Percentiles rank a stretch among this genome's conserved stretches.
Conservation (phyloP, 2,113 vertebrate genomes). For the Coptodon rendalli region DNA sequence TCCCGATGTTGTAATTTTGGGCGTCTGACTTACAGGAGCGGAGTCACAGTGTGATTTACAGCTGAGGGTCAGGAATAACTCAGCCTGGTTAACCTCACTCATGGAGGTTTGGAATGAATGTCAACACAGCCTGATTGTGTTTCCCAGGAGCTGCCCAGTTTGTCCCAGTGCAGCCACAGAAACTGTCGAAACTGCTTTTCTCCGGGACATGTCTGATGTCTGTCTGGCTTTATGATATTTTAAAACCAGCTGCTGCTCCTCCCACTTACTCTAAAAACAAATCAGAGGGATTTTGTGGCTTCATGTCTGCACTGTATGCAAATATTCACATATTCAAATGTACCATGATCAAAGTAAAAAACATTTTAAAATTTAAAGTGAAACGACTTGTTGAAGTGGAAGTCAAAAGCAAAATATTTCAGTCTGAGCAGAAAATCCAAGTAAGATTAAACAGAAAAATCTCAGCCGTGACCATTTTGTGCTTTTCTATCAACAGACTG, state of each 20-base stretch:
- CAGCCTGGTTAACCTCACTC: constrained; percentile 9
- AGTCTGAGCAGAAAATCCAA: not conserved
- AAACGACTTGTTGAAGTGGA: not conserved
- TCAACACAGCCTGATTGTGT: not conserved
- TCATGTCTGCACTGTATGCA: not conserved
- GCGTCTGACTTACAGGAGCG: not conserved
- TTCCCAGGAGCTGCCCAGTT: not conserved
- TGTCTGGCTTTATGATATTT: not conserved
- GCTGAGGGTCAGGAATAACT: constrained; percentile 20
- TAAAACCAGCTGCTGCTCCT: not conserved
- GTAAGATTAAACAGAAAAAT: not conserved
- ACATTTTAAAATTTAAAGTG: not conserved
- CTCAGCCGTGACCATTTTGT: fast-evolving
- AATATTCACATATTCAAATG: not conserved
- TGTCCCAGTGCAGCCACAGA: not conserved
- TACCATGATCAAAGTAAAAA: not conserved
- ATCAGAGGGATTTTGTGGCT: not conserved
- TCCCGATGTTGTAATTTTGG: not conserved
- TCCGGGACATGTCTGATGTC: not conserved
- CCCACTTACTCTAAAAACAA: not conserved
- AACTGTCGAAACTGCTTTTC: not conserved
- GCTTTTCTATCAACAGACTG: not conserved
- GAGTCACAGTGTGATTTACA: not conserved
- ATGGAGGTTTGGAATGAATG: not conserved
- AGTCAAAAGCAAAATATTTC: fast-evolving